Evolutionary conservation across 2,113 vertebrate genomes (phyloP), one percentile per base, ranked within the genome.

Genomic region (Salvator merianae): DNA sequence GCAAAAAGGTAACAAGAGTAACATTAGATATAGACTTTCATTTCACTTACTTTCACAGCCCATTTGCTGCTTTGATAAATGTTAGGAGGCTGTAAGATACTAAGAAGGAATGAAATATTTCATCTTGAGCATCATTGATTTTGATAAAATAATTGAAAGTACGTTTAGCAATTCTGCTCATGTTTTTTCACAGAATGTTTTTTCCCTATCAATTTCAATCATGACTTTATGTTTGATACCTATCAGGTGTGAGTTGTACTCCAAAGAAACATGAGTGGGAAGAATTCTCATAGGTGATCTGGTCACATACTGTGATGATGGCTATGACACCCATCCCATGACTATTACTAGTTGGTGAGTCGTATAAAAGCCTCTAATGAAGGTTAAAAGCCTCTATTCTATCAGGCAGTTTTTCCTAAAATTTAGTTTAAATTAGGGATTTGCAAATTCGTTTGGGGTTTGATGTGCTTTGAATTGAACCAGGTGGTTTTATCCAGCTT

Each of bases 41-140:
- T 65, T 87, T 62, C 87, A 81, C 85, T 86, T 83, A 71, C 53
- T 84, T 91, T 87, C 72, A 65, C 70, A 81, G 90, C 53, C 22
- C 65, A 36, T 83, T 84, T 87, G 55, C 55, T 59, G 82, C 36
- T 83, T 88, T 91, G 76, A 88, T 87, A 28, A 71, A 85, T 88
- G 4, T 71, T 88, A 72, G 70, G 30, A 26, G 79, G 88, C 69
- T 14, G 59, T 43, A 88, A 55, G 65, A 82, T 5, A 3, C 30
- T 81, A 85, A 89, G 87, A 53, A 55, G 79, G 22, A n/a, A 68
- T 62, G 30, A 28, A 84, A 53, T 30, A 10, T 62, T 91, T 88
- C 43, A 85, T 91, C 80, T 73, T 14, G 71, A 40, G 24, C 69
- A 59, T 59, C 73, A 81, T 59, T 6, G 5, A 26, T 92, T 66